Evolutionary conservation across 2,797 vertebrate genomes (phyloP), one percentile per base, ranked within the genome.

Genomic region (Gadopsis bispinosus): DNA sequence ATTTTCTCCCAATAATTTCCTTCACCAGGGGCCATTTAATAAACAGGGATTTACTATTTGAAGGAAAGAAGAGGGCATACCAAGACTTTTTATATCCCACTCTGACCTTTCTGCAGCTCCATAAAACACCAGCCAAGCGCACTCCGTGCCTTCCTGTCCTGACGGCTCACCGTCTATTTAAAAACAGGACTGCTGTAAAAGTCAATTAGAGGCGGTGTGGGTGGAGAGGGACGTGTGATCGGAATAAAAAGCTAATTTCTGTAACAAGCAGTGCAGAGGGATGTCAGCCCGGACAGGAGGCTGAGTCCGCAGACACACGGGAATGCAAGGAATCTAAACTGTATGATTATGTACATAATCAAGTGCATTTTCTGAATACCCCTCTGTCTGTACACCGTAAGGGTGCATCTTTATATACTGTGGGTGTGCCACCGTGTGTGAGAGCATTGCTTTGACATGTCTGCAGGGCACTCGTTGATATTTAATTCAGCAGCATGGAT

Each of bases 71-170:
- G n/a, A 39, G 39, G 67, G 53, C 14, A 47, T 69, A 43, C 11
- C 10, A 37, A 79, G 75, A 59, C 51, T 10, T 83, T 39, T 82
- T 73, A 76, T 67, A 74, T 85, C 63, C 45, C 20, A 55, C 69
- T 69, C 77, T 82, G 88, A 90, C 85, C 87, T 89, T 81, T 89
- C 66, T 80, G 73, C 77, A 51, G 74, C 61, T 61, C 62, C 73
- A 80, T 66, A 83, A 84, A 91, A 86, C 78, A 63, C 47, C 67
- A 60, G 81, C 71, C 67, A 41, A 75, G 83, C 19, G 13, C 70
- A 83, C 69, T 41, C 62, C 5, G 71, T 47, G 47, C 73, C 47
- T 29, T 73, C 55, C 60, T 9, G 54, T 71, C 70, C 55, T 75
- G 72, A 83, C 16, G 14, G 80, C 80, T 84, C 53, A 39, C 69